A percentile compares a stretch with the other conserved stretches of the same genome.
Evolutionary conservation across 2,797 vertebrate species (phyloP).

Genomic region (Neosilurus hyrtlii): DNA sequence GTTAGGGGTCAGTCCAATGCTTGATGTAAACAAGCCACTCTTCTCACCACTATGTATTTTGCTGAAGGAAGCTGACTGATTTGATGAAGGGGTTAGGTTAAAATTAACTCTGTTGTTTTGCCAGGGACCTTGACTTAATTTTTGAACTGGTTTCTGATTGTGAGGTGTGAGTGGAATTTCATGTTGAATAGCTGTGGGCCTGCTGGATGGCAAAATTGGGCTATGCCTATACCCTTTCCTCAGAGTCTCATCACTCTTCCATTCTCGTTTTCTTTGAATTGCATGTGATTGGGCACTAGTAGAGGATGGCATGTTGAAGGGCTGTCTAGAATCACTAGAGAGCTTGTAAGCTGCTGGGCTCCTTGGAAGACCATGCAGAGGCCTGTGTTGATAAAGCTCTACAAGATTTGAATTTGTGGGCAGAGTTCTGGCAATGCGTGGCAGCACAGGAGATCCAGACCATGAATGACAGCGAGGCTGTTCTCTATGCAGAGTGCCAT

Average conservation of each 20-base stretch:
- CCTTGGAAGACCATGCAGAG: slow-evolving; percentile 62
- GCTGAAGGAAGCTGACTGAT: slow-evolving; percentile 42
- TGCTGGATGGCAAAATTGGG: slow-evolving; percentile 64
- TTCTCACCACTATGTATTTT: slow-evolving; percentile 49
- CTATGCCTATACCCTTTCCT: slow-evolving; percentile 57
- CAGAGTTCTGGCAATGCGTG: slow-evolving; percentile 60
- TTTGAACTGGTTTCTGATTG: slow-evolving; percentile 33
- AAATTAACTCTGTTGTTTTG: slow-evolving; percentile 52
- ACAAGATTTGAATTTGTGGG: slow-evolving; percentile 58
- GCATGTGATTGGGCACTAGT: slow-evolving; percentile 23
- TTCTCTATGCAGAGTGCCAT: slow-evolving; percentile 18
- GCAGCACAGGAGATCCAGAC: slow-evolving; percentile 64
- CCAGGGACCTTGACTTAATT: slow-evolving; percentile 42
- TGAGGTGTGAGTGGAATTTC: slow-evolving; percentile 52
- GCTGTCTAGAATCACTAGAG: slow-evolving; percentile 57
- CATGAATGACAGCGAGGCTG: slow-evolving; percentile 64
- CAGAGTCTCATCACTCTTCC: slow-evolving; percentile 54
- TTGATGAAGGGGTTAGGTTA: slow-evolving; percentile 47
- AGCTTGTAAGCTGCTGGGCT: slow-evolving; percentile 69
- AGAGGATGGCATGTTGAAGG: slow-evolving; percentile 32
- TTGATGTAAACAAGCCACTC: slow-evolving; percentile 55
- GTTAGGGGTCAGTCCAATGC: slow-evolving; percentile 60
- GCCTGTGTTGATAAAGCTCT: slow-evolving; percentile 54
- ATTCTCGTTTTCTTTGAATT: slow-evolving; percentile 50
- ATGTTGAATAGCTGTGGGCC: slow-evolving; percentile 71